Base-by-base conservation (phyloP, 2,113 vertebrate species). In the Panthera tigris region DNA sequence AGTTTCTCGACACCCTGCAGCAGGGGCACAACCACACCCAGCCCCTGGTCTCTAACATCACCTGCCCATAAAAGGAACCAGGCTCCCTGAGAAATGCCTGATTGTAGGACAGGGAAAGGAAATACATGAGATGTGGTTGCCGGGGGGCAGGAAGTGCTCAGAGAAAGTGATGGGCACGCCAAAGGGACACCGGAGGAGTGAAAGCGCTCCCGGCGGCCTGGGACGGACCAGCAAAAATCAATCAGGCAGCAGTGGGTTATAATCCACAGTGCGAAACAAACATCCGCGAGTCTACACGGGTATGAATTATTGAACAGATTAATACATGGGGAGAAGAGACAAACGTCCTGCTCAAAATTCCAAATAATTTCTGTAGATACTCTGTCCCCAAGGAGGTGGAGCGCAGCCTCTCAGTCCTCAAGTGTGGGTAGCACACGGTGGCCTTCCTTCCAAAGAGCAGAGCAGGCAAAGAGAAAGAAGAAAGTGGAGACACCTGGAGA, bases 361-460 rank as follows among this genome's bases (percentile, higher is more conserved):
- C 78, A 36, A 27, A 36, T 7, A 61, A 33, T 3, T 3, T 0
- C 1, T 5, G 18, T 1, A 33, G 36, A 3, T 4, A 4, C 50
- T 29, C 41, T 4, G 16, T 13, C 31, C 31, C 50, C 74, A 10
- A 5, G 50, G 73, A 84, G 6, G 19, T 4, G 15, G 13, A n/a
- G 11, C 2, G 5, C 1, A 7, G 55, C 23, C 21, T 16, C 55
- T n/a, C 10, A 0, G 7, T 36, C 68, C 71, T 6, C 1, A 14
- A 2, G 39, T 1, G 9, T 1, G n/a, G 33, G 5, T 4, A 16
- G 33, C 78, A 21, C 4, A 5, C 0, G 1, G 3, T 1, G 5
- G 73, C 78, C 36, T 61, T 50, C 92, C 80, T 86, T 63, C 66
- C 73, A 6, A 11, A 39, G 39, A 23, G 33, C 0, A 31, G 11